Base-by-base conservation (phyloP, 1,140 invertebrate genomes). In the Bombus impatiens region DNA sequence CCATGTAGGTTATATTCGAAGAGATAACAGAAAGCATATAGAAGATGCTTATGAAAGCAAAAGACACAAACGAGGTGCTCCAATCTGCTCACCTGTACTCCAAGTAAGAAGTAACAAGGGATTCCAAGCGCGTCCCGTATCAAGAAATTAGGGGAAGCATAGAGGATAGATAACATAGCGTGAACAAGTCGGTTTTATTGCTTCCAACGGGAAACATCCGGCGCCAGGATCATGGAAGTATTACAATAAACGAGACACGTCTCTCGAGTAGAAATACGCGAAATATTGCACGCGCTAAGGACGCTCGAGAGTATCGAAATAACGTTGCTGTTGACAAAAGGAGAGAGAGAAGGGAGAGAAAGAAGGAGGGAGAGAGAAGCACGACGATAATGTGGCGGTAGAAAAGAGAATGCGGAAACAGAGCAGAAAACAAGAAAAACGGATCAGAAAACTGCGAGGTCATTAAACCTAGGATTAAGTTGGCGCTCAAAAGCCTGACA, bases 231-330 rank as follows among this genome's bases (percentile, higher is more conserved):
- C 35, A 47, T 62, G 62, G 44, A 78, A 79, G 76, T 79, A 72
- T 79, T 57, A 62, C 67, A 70, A 84, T 84, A 84, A 44, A 59
- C 67, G 67, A 78, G 82, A 32, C 47, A 53, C 35, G 76, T 80
- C 40, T 80, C 67, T 78, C 65, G 22, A 57, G 37, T 25, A n/a
- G 65, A 78, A 84, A 78, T 71, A 84, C 67, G 70, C 53, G 76
- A 78, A 84, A 84, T 71, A 84, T 84, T 79, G 76, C 76, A 71
- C 67, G 40, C 40, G 82, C 40, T 84, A 70, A 78, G 37, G 35
- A 76, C 65, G 65, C 37, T 78, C n/a, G 22, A n/a, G 32, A 37
- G 77, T 78, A 77, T 68, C 75, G 65, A 44, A 84, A 78, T 78
- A 71, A 62, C 75, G 32, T 15, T n/a, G 67, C 40, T 84, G 67